Conservation (phyloP, 2,888 invertebrate genomes). For the Drosophila formosana region DNA sequence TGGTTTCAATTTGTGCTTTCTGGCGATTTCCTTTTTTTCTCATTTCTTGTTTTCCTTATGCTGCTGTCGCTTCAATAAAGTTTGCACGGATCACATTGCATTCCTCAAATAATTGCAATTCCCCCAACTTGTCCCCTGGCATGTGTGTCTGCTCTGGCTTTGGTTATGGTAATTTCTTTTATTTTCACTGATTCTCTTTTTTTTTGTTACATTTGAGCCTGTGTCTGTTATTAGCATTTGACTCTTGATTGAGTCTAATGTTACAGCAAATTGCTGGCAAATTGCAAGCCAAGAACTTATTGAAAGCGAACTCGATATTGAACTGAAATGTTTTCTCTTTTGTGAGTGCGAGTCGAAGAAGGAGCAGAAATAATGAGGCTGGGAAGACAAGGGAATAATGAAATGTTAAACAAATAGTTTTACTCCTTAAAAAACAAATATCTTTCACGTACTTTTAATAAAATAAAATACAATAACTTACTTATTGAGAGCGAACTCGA, state of each 20-base stretch:
- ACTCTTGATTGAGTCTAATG: constrained; percentile 71
- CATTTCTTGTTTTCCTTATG: background rate
- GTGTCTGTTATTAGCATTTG: constrained; percentile 67
- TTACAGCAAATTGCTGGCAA: constrained; percentile 68
- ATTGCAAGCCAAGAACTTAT: constrained; percentile 55
- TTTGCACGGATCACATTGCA: constrained; percentile 64
- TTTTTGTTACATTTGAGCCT: constrained; percentile 18
- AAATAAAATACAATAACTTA: too few species aligned
- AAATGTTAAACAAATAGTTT: too few species aligned
- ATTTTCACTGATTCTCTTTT: constrained; percentile 5
- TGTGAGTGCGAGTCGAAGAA: background rate
- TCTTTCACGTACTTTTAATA: too few species aligned
- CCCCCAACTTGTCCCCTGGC: constrained; percentile 17
- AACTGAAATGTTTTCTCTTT: background rate
- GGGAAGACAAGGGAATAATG: background rate
- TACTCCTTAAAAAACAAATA: too few species aligned
- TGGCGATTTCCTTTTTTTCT: constrained; percentile 43
- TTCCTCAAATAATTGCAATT: constrained; percentile 78
- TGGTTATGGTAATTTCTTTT: constrained; percentile 71
- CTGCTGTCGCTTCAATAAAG: constrained; percentile 61
- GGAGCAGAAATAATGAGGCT: background rate
- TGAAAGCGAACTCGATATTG: background rate
- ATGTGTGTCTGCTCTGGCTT: constrained; percentile 49
- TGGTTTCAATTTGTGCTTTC: constrained; percentile 82
- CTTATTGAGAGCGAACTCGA: too few species aligned